Evolutionary conservation across 2,113 vertebrate genomes (phyloP).

Genomic region (Cololabis saira): DNA sequence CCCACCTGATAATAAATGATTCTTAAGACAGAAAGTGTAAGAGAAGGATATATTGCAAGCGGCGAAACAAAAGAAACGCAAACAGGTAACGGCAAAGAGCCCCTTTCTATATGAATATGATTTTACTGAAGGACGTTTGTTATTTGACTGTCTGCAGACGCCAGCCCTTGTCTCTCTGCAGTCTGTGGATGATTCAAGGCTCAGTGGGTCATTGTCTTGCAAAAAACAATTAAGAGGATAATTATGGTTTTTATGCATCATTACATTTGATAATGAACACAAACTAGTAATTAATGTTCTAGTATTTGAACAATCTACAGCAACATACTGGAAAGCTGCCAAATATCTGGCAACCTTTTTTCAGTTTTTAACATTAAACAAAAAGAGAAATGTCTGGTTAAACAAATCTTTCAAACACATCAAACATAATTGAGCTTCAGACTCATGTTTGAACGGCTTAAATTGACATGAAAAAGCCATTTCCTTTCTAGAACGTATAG

Average conservation of each 20-base stretch:
- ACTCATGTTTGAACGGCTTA: no score
- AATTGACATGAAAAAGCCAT: no score
- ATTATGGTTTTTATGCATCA: background rate
- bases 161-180: no score
- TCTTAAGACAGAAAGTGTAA: conserved; percentile 19
- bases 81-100: conserved; percentile 19
- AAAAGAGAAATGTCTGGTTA: no score
- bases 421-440: no score
- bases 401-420: no score
- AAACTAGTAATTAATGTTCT: conserved; percentile 1
- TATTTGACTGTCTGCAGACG: background rate
- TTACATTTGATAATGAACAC: conserved; percentile 8
- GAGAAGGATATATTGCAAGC: background rate
- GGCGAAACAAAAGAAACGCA: background rate
- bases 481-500: no score
- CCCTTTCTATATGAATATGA: background rate
- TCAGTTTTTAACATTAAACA: no score
- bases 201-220: no score
- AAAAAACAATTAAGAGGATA: background rate
- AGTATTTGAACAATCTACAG: conserved; percentile 6
- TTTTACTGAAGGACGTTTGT: conserved; percentile 3
- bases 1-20: conserved; percentile 8
- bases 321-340: no score
- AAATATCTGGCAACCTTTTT: no score
- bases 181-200: no score